These are phyloP conservation scores for Polyodon spathula DNA, from an alignment of 2,113 vertebrate genomes.

Conservation along the genomic window DNA sequence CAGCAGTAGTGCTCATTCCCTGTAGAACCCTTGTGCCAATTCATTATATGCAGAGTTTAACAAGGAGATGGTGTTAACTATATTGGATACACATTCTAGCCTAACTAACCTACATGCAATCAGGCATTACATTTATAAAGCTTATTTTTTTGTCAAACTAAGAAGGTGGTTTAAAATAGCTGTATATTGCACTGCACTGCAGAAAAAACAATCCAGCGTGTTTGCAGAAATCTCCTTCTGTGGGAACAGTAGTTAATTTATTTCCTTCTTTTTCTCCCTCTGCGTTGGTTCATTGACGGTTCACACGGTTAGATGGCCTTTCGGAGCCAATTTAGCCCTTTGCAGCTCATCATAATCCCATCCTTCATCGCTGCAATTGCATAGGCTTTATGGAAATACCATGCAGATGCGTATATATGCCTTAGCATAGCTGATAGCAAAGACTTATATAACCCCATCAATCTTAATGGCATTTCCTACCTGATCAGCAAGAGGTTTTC, in stretches of 20 bases:
- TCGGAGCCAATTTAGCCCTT: constrained; percentile 28
- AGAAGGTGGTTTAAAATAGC: too few species aligned
- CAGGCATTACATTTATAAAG: too few species aligned
- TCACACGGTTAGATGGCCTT: constrained; percentile 23
- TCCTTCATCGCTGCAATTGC: constrained; percentile 34
- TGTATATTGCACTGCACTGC: constrained; percentile 7
- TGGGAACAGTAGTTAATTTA: constrained; percentile 25
- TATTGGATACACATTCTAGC: too few species aligned
- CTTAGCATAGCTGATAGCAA: constrained; percentile 22
- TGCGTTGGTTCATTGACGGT: constrained; percentile 16
- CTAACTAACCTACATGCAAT: too few species aligned
- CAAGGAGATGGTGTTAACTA: too few species aligned
- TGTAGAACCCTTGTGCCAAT: constrained; percentile 3
- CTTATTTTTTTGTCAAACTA: too few species aligned
- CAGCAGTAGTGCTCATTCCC: constrained; percentile 3
- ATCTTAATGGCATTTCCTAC: constrained; percentile 33
- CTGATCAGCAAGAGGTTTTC: constrained; percentile 35
- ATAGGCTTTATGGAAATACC: constrained; percentile 43
- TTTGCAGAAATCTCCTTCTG: constrained; percentile 23
- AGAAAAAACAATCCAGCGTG: background rate
- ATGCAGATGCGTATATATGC: constrained; percentile 24
- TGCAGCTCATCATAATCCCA: constrained; percentile 31
- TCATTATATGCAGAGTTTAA: too few species aligned
- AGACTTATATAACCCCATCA: constrained; percentile 35
- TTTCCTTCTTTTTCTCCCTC: background rate